Evolutionary conservation across 1,140 invertebrate genomes (phyloP).

Genomic region (Spodoptera litura): DNA sequence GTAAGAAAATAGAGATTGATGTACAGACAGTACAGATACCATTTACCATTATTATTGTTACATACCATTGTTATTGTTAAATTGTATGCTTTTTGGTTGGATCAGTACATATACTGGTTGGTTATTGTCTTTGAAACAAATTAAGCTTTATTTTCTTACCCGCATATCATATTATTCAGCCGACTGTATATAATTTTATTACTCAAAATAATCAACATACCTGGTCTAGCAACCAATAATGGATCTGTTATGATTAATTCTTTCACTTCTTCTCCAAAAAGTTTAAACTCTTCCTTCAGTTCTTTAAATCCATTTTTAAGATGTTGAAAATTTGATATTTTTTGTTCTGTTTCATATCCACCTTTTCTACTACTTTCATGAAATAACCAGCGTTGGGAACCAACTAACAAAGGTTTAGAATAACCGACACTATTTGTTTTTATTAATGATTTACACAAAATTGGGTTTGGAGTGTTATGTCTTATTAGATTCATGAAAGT

Average conservation of each 20-base stretch:
- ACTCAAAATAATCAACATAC: slow-evolving; percentile 60
- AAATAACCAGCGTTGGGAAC: slow-evolving; percentile 77
- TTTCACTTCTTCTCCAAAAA: slow-evolving; percentile 90
- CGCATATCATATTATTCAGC: too few relatives aligned
- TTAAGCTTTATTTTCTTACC: too few relatives aligned
- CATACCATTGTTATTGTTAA: too few relatives aligned
- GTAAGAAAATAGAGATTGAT: too few relatives aligned
- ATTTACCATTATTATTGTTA: too few relatives aligned
- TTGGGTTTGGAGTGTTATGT: slow-evolving; percentile 29
- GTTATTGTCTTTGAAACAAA: too few relatives aligned
- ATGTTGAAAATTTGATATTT: slow-evolving; percentile 82
- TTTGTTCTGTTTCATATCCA: slow-evolving; percentile 86
- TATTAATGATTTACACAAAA: slow-evolving; percentile 39
- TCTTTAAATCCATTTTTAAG: slow-evolving; percentile 88
- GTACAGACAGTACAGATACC: too few relatives aligned
- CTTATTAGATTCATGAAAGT: slow-evolving; percentile 32
- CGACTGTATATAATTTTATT: background rate
- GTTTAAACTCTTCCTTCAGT: slow-evolving; percentile 88
- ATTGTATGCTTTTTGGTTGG: too few relatives aligned
- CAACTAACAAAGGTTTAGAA: slow-evolving; percentile 35
- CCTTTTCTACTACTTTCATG: slow-evolving; percentile 89
- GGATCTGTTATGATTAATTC: slow-evolving; percentile 89
- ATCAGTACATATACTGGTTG: too few relatives aligned
- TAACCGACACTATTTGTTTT: slow-evolving; percentile 23
- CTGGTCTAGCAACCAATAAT: slow-evolving; percentile 85